Evolutionary conservation across 1,140 invertebrate species (phyloP), one percentile per base, ranked within the genome.

Genomic region (Phocides pigmalion): DNA sequence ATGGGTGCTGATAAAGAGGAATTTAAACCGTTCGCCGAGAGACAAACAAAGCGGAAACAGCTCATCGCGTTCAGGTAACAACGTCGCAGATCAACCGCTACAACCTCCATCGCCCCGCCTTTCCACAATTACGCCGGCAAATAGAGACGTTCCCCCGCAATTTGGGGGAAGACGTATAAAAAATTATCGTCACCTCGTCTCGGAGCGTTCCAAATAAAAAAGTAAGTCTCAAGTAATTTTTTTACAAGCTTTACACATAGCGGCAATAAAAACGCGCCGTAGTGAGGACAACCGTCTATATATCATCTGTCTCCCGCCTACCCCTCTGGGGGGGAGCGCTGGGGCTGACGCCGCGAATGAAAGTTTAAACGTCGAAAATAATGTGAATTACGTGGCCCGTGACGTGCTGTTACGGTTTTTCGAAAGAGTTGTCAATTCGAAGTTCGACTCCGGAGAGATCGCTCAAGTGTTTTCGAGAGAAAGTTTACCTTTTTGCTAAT

Each of bases 141-240:
- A 71, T 66, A 68, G 67, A 83, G 74, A 78, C 72, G 72, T 79
- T 76, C 56, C 44, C 66, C 62, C 64, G 72, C 69, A 79, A 82
- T 79, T 79, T 76, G 68, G 64, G 66, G 63, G 62, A 63, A 67
- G 68, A 61, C 62, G 62, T 54, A 68, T 82, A 83, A 86, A 85
- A 84, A 82, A 84, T 81, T 79, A 84, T 86, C 81, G 77, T 82
- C 77, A 70, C 81, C 70, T 74, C 72, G 74, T 39, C 61, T 35
- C 49, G 15, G 49, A 37, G 49, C 47, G 47, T 11, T 35, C 54
- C 68, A 74, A 82, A 78, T 79, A 84, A 81, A 84, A 85, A 82
- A 83, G 70, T 82, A 69, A 84, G 80, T 84, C 74, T 74, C 66
- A 68, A 82, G 83, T 82, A 86, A 86, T 86, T 86, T 86, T 84